phyloP scores from a whole-genome alignment of 2,888 invertebrate species.

The Synanthedon formicaeformis region DNA sequence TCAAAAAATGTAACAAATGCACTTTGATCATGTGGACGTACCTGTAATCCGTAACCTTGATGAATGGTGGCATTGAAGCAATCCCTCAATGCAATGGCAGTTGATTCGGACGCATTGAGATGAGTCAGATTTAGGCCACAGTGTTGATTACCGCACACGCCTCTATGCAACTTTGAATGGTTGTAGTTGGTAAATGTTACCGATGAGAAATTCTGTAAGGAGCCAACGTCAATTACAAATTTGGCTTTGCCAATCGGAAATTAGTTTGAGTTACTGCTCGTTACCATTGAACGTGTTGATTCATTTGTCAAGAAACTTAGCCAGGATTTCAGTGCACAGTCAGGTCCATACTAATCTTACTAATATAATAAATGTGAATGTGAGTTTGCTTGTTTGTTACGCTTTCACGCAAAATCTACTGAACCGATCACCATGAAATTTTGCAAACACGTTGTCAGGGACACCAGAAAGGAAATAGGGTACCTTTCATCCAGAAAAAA shows the following conservation, averaged over 20 bases:
- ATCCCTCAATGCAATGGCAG: constrained; percentile 26
- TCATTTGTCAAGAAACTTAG: background rate
- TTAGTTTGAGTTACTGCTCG: too few species aligned
- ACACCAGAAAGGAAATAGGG: too few species aligned
- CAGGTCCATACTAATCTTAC: too few species aligned
- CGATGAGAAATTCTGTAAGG: constrained; percentile 47
- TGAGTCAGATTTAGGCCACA: constrained; percentile 49
- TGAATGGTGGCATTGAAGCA: constrained; percentile 47
- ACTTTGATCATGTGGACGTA: constrained; percentile 9
- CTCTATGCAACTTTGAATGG: constrained; percentile 52
- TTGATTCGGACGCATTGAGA: constrained; percentile 29
- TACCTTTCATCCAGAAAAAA: too few species aligned
- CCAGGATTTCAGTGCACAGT: too few species aligned
- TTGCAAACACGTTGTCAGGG: too few species aligned
- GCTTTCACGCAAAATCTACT: too few species aligned
- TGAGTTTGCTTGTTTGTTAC: too few species aligned
- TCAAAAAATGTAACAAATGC: too few species aligned
- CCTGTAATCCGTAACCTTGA: constrained; percentile 51
- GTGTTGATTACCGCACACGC: constrained; percentile 47
- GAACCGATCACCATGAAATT: too few species aligned
- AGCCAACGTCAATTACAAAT: background rate
- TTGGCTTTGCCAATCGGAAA: background rate
- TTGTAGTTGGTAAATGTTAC: constrained; percentile 47
- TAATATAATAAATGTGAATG: too few species aligned
- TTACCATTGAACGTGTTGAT: background rate